phyloP scores from a whole-genome alignment of 2,888 invertebrate species.

The Lapara coniferarum region DNA sequence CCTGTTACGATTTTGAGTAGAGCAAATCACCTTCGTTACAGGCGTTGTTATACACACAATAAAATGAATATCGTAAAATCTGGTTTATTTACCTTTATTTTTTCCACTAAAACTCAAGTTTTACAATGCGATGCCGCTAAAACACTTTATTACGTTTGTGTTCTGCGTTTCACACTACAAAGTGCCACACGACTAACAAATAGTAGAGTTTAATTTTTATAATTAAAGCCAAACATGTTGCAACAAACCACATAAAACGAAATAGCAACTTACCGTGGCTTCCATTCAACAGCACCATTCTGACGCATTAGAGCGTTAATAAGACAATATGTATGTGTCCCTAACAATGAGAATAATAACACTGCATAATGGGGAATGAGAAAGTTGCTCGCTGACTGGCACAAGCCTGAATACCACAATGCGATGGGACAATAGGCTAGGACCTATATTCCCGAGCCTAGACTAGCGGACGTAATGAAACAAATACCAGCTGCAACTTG shows the following conservation, averaged over 20 bases:
- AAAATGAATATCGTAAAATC: no score
- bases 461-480: constrained; percentile 68
- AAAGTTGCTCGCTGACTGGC: constrained; percentile 77
- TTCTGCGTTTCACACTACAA: neutral
- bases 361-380: constrained; percentile 75
- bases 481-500: constrained; percentile 68
- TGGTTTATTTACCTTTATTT: neutral
- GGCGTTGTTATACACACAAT: neutral
- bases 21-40: neutral
- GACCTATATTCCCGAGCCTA: constrained; percentile 68
- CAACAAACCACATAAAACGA: constrained; percentile 12
- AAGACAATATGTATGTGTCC: constrained; percentile 66
- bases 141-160: neutral
- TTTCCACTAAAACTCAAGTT: neutral
- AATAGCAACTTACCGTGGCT: constrained; percentile 9
- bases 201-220: neutral
- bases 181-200: neutral
- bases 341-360: constrained; percentile 76
- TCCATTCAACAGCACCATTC: constrained; percentile 17
- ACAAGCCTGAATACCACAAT: constrained; percentile 71
- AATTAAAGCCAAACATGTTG: constrained; percentile 19
- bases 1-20: neutral
- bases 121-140: neutral
- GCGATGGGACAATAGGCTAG: constrained; percentile 66
- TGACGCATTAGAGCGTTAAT: constrained; percentile 52